Evolutionary conservation across 2,888 invertebrate species (phyloP).

Genomic region (Baccha elongata): DNA sequence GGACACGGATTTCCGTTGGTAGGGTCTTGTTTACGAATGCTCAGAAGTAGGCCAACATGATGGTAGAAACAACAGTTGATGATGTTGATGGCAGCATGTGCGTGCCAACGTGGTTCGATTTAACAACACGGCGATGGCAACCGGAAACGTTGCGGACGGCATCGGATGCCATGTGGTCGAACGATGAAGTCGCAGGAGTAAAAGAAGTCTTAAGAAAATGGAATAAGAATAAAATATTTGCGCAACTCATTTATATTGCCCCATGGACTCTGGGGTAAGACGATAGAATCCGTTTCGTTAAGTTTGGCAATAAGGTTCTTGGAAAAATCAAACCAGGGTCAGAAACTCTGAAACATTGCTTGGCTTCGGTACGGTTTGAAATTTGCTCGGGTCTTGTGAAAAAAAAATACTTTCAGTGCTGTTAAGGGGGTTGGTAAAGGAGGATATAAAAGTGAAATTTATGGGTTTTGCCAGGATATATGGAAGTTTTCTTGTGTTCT

Average conservation of each 20-base stretch:
- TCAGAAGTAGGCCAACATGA: slow-evolving; percentile 69
- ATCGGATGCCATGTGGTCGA: slow-evolving; percentile 68
- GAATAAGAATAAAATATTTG: slow-evolving; percentile 55
- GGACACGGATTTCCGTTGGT: slow-evolving; percentile 62
- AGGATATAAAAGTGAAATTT: slow-evolving; percentile 63
- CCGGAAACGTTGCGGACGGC: slow-evolving; percentile 71
- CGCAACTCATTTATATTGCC: slow-evolving; percentile 66
- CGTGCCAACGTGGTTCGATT: slow-evolving; percentile 72
- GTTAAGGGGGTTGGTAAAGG: slow-evolving; percentile 8
- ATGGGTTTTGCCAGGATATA: slow-evolving; percentile 37
- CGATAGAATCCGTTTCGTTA: slow-evolving; percentile 56
- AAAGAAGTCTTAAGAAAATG: slow-evolving; percentile 47
- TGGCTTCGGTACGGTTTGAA: slow-evolving; percentile 79
- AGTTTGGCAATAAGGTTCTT: slow-evolving; percentile 47
- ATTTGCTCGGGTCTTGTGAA: slow-evolving; percentile 43
- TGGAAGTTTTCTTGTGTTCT: slow-evolving; percentile 37
- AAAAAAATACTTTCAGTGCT: neutral
- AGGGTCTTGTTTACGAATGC: slow-evolving; percentile 71
- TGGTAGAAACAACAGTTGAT: slow-evolving; percentile 65
- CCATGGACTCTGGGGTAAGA: slow-evolving; percentile 35
- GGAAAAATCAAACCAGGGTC: slow-evolving; percentile 74
- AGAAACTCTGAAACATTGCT: slow-evolving; percentile 81
- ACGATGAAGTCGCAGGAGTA: slow-evolving; percentile 14
- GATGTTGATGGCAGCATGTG: slow-evolving; percentile 53
- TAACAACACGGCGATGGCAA: slow-evolving; percentile 72